A percentile compares a stretch with the other conserved stretches of the same genome.
Conservation (phyloP, 2,888 invertebrate genomes). For the Ecliptopera silaceata region DNA sequence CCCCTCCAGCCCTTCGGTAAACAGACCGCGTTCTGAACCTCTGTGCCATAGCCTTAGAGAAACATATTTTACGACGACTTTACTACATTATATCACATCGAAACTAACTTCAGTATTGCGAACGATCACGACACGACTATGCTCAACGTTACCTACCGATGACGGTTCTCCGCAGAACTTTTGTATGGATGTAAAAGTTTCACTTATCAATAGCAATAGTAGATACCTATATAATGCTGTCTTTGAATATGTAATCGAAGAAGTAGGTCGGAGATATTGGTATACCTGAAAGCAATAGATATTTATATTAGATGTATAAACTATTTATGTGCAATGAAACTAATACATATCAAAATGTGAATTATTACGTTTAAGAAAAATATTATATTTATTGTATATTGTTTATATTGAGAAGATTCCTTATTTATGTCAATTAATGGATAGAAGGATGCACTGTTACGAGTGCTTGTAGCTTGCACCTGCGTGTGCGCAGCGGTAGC, state of each 20-base stretch:
- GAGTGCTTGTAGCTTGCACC: constrained; percentile 55
- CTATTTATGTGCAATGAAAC: constrained; percentile 53
- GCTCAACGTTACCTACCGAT: constrained; percentile 44
- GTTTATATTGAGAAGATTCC: constrained; percentile 67
- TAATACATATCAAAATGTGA: constrained; percentile 76
- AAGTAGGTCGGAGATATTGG: constrained; percentile 9
- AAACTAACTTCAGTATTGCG: constrained; percentile 41
- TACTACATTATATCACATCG: constrained; percentile 49
- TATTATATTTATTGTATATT: constrained; percentile 50
- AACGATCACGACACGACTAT: constrained; percentile 42
- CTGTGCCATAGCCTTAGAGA: constrained; percentile 13
- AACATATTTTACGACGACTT: constrained; percentile 56
- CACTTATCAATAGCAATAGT: constrained; percentile 14
- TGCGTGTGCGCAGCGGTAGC: too few relatives aligned
- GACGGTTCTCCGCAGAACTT: constrained; percentile 50
- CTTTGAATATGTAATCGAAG: background rate
- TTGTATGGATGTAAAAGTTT: constrained; percentile 44
- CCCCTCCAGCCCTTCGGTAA: constrained; percentile 74
- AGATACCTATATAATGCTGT: background rate
- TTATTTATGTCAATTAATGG: constrained; percentile 81
- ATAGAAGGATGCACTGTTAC: constrained; percentile 53
- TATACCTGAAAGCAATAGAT: constrained; percentile 53
- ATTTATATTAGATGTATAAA: constrained; percentile 55
- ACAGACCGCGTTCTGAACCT: constrained; percentile 77
- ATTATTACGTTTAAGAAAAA: constrained; percentile 60